These are phyloP conservation scores for Gila robusta DNA, from an alignment of 2,797 vertebrate species.

Conservation along the genomic window DNA sequence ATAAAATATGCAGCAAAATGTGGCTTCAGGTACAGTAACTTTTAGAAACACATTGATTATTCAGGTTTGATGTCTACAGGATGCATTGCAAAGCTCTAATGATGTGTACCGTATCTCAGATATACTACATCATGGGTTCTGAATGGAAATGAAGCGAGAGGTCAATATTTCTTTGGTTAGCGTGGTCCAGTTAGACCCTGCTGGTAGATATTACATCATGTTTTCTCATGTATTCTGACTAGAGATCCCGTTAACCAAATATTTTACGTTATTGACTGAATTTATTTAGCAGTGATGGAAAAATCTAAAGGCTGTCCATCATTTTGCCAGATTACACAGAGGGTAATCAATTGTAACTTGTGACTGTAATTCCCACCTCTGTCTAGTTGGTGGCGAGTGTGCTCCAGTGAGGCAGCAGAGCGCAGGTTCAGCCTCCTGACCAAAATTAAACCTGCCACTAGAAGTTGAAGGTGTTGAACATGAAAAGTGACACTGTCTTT, in stretches of 20 bases:
- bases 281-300: background rate
- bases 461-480: background rate
- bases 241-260: background rate
- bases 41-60: constrained; percentile 68
- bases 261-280: background rate
- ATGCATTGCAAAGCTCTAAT: constrained; percentile 16
- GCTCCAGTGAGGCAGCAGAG: background rate
- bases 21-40: constrained; percentile 57
- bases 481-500: no score
- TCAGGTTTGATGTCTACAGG: constrained; percentile 44
- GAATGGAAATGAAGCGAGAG: background rate
- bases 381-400: background rate
- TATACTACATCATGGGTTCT: background rate
- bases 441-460: background rate
- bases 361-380: background rate
- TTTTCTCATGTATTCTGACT: background rate
- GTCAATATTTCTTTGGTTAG: background rate
- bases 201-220: background rate
- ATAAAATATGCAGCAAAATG: constrained; percentile 66
- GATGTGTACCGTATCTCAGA: background rate
- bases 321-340: background rate
- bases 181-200: background rate
- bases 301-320: background rate
- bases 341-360: background rate
- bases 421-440: background rate